phyloP scores from a whole-genome alignment of 1,140 invertebrate genomes.

The Littorina saxatilis region DNA sequence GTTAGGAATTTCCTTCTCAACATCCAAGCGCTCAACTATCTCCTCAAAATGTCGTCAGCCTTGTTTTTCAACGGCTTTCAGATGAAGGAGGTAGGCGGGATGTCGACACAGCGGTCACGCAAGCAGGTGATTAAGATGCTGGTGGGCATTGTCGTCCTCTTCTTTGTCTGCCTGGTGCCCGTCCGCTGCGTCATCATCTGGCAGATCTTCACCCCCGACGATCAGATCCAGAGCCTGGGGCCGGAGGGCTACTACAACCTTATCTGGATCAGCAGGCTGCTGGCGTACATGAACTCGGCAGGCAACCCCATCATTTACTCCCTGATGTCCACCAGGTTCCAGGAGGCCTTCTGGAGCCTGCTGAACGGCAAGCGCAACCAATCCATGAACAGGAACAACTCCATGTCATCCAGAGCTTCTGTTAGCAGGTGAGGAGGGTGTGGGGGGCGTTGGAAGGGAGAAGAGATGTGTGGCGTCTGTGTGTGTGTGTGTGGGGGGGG shows the following conservation, averaged over 20 bases:
- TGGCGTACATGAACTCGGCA: constrained; percentile 67
- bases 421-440: too few relatives aligned
- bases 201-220: constrained; percentile 75
- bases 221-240: constrained; percentile 82
- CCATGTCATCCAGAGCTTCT: too few relatives aligned
- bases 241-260: constrained; percentile 89
- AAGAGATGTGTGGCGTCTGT: too few relatives aligned
- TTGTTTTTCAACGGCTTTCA: too few relatives aligned
- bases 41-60: too few relatives aligned
- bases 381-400: too few relatives aligned
- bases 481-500: too few relatives aligned
- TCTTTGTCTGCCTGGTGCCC: constrained; percentile 92
- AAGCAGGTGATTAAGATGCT: constrained; percentile 88
- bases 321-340: constrained; percentile 65
- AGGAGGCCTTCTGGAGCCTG: constrained; percentile 54
- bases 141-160: constrained; percentile 90
- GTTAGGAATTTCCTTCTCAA: too few relatives aligned
- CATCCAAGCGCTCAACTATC: too few relatives aligned
- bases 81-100: background rate
- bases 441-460: too few relatives aligned
- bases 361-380: constrained; percentile 11
- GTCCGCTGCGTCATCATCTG: constrained; percentile 87
- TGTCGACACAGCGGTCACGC: constrained; percentile 36
- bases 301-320: constrained; percentile 71
- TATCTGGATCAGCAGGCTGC: constrained; percentile 84